phyloP scores from a whole-genome alignment of 2,888 invertebrate genomes.

The Aphidoletes aphidimyza region DNA sequence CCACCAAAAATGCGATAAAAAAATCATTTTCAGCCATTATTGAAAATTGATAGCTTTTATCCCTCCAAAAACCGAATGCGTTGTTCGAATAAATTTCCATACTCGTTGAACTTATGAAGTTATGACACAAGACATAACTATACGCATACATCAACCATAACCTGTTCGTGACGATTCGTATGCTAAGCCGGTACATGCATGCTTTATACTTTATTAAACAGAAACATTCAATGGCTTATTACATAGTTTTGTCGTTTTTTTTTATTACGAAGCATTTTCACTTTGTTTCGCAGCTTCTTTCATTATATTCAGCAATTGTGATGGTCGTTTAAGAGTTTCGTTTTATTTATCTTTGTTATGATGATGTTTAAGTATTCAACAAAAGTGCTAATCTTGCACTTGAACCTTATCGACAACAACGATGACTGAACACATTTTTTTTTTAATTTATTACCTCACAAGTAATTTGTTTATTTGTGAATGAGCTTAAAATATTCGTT shows the following conservation, averaged over 20 bases:
- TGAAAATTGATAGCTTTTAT: too few species aligned
- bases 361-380: neutral
- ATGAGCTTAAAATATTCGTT: too few species aligned
- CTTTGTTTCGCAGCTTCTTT: neutral
- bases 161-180: neutral
- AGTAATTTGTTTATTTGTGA: neutral
- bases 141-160: neutral
- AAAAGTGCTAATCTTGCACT: slow-evolving; percentile 12
- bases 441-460: neutral
- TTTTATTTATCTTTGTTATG: neutral
- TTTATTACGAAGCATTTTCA: slow-evolving; percentile 5
- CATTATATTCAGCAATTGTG: too few species aligned
- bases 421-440: neutral
- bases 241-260: neutral
- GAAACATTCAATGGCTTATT: neutral
- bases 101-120: neutral
- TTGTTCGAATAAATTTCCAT: neutral
- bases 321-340: too few species aligned
- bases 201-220: neutral
- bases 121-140: neutral
- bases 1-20: too few species aligned
- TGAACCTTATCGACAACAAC: slow-evolving; percentile 36
- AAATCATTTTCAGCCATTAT: too few species aligned
- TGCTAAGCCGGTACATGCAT: neutral
- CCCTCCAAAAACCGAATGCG: too few species aligned